Base-by-base conservation (phyloP, 2,797 vertebrate genomes). In the Poeciliopsis gracilis region DNA sequence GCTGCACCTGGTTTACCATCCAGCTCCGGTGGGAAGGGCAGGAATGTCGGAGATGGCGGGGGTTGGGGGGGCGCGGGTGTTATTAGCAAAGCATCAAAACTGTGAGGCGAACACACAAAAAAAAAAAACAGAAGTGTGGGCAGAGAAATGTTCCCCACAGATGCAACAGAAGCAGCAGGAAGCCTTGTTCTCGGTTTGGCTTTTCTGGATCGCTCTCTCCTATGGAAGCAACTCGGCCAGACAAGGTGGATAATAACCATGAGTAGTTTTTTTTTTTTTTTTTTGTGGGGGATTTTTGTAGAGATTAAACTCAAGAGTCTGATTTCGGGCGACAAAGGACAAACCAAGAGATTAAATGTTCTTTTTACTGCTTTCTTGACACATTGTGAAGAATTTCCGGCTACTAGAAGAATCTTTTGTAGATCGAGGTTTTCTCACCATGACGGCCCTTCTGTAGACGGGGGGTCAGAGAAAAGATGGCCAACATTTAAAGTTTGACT, bases 91-190 rank as follows among this genome's bases (percentile, higher is more conserved):
- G 46, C 74, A 79, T 20, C 33, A 30, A 43, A 82, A 75, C 78
- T 15, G 51, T n/a, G 72, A 82, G 84, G 77, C 73, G 71, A 83
- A 82, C 59, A 74, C 30, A 67, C 63, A 67, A 43, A 75, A 33
- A 33, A 33, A 63, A 43, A 75, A 63, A 66, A 1, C 51, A 53
- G 8, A 45, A 73, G 20, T n/a, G 71, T 8, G 28, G 74, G 59
- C 30, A 9, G 73, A 81, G 67, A 53, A 4, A 81, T 75, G 81
- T 85, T 77, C 82, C 71, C 71, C 82, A 77, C 77, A 49, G 83
- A 70, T 25, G 25, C 6, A 36, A 28, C 7, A 33, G 6, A 45
- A 77, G 72, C 82, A 86, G 81, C 81, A 80, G 85, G 82, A 78
- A 82, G 38, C 77, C 75, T 23, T 84, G 75, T 84, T 82, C 72